Evolutionary conservation across 2,113 vertebrate species (phyloP), one percentile per base, ranked within the genome.

Genomic region (Haliaeetus leucogaster): DNA sequence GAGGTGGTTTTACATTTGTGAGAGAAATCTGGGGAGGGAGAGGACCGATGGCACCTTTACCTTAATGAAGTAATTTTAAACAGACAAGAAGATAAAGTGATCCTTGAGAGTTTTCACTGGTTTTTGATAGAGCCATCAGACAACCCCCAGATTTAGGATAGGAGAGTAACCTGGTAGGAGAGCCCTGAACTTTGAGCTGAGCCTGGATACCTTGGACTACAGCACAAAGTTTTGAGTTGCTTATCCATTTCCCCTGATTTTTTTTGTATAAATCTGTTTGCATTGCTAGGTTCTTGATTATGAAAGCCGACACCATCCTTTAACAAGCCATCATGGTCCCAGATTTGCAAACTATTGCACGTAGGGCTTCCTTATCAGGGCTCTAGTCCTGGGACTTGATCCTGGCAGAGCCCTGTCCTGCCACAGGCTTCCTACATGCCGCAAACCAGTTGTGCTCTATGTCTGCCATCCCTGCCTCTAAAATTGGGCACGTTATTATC

Each of bases 401-500:
- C 14, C 22, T 42, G 2, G 2, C 30, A 30, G 47, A 74, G 53
- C 53, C 40, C 21, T 4, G 4, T 38, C 36, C 45, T 55, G n/a
- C 30, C 22, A 6, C 32, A 18, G 17, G 36, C 19, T 72, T 26
- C 56, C 34, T 13, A 3, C 0, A 0, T 27, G 38, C 26, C 29
- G 32, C 1, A 1, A 23, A 4, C 0, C 2, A 29, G 26, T 11
- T 32, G 30, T 72, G 27, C 61, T 38, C 38, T 34, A 2, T 12
- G 7, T 21, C 42, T 90, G 68, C 27, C 7, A 10, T 4, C 34
- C 50, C 18, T 16, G 3, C 4, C 50, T 47, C 45, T 53, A 15
- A 66, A 86, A 53, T 3, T 6, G 18, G 59, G 13, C 38, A 6
- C 11, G 0, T 32, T 29, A 1, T 58, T 47, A n/a, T 30, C 10